Base-by-base conservation (phyloP, 2,113 vertebrate genomes). In the Pampusana beccarii region DNA sequence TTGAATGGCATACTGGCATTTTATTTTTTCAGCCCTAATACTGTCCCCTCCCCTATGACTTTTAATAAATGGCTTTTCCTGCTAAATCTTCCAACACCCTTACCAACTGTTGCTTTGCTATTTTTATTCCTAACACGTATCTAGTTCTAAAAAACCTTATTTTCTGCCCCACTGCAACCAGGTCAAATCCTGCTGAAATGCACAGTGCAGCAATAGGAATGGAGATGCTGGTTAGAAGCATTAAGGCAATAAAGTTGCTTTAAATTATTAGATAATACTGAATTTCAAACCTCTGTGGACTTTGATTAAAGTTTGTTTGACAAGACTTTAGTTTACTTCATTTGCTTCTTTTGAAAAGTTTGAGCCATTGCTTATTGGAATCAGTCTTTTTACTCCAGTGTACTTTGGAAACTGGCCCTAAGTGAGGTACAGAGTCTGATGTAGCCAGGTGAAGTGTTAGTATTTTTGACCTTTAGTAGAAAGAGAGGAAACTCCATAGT, bases 321-420 rank as follows among this genome's bases (percentile, higher is more conserved):
- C 66, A 53, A 33, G 16, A 15, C 24, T 73, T 86, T 21, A 19
- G 6, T 87, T 73, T 77, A 61, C 36, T 66, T 69, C 57, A 17
- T 10, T 33, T 92, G 33, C 5, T 57, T 57, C 11, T 84, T 92
- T 70, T 17, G 62, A 54, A 48, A 81, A 46, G 10, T 58, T 78
- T 50, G 23, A 91, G 20, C 8, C 0, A 0, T 33, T 38, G 19
- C 6, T 51, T 28, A 19, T 38, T 53, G n/a, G 25, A 93, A 33
- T 36, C 54, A 80, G 51, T 65, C 12, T 29, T 81, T 70, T 78
- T 34, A 84, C 34, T 72, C 13, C 18, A 44, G 6, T 8, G 6
- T 64, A 24, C 10, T 88, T 57, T 86, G 58, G 42, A 80, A 80
- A 70, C 18, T 50, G 26, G 6, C 13, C 25, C 26, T 74, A n/a